Evolutionary conservation across 2,797 vertebrate species (phyloP), one percentile per base, ranked within the genome.

Genomic region (Macropodus opercularis): DNA sequence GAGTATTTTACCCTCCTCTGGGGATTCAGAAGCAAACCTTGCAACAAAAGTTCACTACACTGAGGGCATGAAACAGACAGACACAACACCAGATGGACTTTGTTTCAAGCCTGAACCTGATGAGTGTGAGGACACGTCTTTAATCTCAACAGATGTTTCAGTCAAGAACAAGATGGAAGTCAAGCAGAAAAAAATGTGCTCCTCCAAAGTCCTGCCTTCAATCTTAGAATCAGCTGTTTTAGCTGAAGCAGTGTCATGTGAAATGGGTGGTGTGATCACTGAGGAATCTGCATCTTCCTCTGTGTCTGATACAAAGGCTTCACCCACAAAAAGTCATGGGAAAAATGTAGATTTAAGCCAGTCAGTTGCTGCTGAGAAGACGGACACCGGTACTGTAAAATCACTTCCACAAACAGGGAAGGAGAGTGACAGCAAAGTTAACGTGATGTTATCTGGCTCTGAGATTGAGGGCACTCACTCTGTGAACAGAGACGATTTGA

Each of bases 281-380:
- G 62, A 85, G 64, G 80, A 85, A 78, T 74, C 76, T 75, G 53
- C 29, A 61, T 64, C 61, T 68, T 78, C 44, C 49, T 72, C 57
- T 21, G 17, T 43, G 21, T 26, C 51, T 47, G 65, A 72, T 61
- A 15, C 42, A 14, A 58, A 73, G 44, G 43, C 42, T 51, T 23
- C 41, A 63, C 35, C 31, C n/a, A 59, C 27, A 65, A 67, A 80
- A 34, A 50, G 36, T n/a, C 48, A 60, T 34, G 63, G 31, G 17
- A 51, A 69, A 63, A 64, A 19, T n/a, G 43, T 31, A 54, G 58
- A 68, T 17, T 56, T 40, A 9, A 23, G 39, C 12, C 12, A 22
- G 52, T 58, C 61, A 52, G 38, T 38, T 40, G 23, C 49, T 29
- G 35, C 63, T 42, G 68, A 72, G 24, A 77, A 68, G 29, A 44